phyloP scores from a whole-genome alignment of 1,140 invertebrate species.

The Macrobrachium rosenbergii region DNA sequence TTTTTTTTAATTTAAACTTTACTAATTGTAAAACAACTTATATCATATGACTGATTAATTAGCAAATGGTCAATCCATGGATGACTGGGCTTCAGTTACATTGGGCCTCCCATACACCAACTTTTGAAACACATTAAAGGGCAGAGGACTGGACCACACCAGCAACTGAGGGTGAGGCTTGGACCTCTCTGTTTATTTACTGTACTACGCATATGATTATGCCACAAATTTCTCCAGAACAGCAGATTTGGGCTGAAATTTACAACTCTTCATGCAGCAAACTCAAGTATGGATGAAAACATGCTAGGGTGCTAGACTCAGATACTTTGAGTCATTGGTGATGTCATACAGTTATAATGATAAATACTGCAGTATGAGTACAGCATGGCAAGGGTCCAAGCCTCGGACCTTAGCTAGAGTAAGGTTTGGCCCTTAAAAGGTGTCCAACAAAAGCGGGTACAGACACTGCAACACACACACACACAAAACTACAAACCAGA shows the following conservation, averaged over 20 bases:
- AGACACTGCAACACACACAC: conserved; percentile 61
- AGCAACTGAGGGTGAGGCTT: conserved; percentile 44
- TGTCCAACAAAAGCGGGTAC: conserved; percentile 58
- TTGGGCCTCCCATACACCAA: conserved; percentile 64
- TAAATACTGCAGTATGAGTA: neutral
- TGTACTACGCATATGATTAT: too few relatives aligned
- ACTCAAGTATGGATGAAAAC: neutral
- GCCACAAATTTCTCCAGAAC: too few relatives aligned
- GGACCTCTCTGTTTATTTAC: neutral
- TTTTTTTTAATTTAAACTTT: conserved; percentile 19
- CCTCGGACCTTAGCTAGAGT: conserved; percentile 41
- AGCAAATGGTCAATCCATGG: conserved; percentile 57
- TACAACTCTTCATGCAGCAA: conserved; percentile 1
- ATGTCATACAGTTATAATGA: neutral
- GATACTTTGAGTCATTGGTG: neutral
- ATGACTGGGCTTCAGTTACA: conserved; percentile 63
- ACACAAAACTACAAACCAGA: conserved; percentile 55
- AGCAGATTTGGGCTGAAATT: too few relatives aligned
- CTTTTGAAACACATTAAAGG: conserved; percentile 48
- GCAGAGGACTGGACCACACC: conserved; percentile 33
- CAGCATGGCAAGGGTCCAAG: conserved; percentile 36
- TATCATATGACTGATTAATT: conserved; percentile 34
- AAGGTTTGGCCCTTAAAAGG: conserved; percentile 57
- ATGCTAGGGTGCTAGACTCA: too few relatives aligned
- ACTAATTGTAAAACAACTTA: conserved; percentile 22